Evolutionary conservation across 2,888 invertebrate species (phyloP).

Genomic region (Erpobdella octoculata): DNA sequence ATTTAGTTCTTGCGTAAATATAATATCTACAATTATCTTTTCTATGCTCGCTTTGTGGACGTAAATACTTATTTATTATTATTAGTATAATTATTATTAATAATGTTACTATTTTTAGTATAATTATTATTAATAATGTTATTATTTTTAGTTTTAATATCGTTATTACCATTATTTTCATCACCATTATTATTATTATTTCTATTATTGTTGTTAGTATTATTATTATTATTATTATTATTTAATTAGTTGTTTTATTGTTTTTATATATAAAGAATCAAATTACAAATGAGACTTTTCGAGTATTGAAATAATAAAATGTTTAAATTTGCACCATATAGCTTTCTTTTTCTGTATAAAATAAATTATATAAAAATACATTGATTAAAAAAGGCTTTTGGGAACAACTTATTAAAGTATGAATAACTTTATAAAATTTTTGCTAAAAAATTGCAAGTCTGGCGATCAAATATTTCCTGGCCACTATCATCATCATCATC

Average conservation of each 20-base stretch:
- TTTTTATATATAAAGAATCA: too few relatives aligned
- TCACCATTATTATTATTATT: not conserved
- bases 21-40: not conserved
- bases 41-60: not conserved
- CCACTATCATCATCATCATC: conserved; percentile 4
- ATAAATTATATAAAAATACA: too few relatives aligned
- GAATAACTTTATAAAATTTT: too few relatives aligned
- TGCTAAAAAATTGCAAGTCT: too few relatives aligned
- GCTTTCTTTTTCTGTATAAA: too few relatives aligned
- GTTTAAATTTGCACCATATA: too few relatives aligned
- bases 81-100: not conserved
- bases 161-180: not conserved
- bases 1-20: not conserved
- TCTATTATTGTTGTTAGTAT: not conserved
- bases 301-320: too few relatives aligned
- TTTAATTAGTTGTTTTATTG: too few relatives aligned
- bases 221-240: not conserved
- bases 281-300: too few relatives aligned
- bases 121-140: not conserved
- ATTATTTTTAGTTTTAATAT: not conserved
- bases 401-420: too few relatives aligned
- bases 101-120: not conserved
- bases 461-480: too few relatives aligned
- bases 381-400: too few relatives aligned
- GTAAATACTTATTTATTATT: not conserved